Base-by-base conservation (phyloP, 1,140 invertebrate genomes). In the Dreissena rostriformis region DNA sequence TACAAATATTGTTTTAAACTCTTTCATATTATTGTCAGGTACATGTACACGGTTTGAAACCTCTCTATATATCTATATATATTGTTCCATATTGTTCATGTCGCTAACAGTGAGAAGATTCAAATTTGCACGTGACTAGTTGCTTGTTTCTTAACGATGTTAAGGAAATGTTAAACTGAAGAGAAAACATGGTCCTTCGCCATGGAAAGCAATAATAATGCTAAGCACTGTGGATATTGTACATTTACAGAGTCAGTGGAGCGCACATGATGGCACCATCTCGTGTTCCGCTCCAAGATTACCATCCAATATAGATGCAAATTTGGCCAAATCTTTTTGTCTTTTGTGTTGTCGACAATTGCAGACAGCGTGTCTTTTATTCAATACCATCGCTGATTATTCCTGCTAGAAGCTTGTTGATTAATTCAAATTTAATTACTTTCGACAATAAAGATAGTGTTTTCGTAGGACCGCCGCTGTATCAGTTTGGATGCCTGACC, bases 371-470 rank as follows among this genome's bases (percentile, higher is more conserved):
- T 73, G 80, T 74, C 80, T 82, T 82, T 82, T 73, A 82, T 82
- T 82, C 80, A 82, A 82, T 82, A 82, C 80, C 70, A 68, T 74
- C 61, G 52, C 70, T 82, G 80, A 82, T 82, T 82, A 82, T 82
- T 82, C 80, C 11, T 75, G 80, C 75, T 52, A 67, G 51, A 77
- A 84, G 67, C 74, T 84, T 77, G 82, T 84, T 84, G 82, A 84
- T 84, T 84, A 84, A 84, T 84, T 84, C 82, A 84, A 77, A 84
- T 84, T 84, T 84, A 84, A 84, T 84, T 84, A 84, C 73, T 82
- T 82, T 82, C 71, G 80, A 82, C 80, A 74, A 82, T 82, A 82
- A 73, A 82, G 80, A 82, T 82, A 82, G 51, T 61, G 57, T 61
- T 61, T 19, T 61, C 17, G 57, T 61, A 24, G 57, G 39, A n/a